Evolutionary conservation across 1,140 invertebrate species (phyloP).

Genomic region (Batillaria attramentaria): DNA sequence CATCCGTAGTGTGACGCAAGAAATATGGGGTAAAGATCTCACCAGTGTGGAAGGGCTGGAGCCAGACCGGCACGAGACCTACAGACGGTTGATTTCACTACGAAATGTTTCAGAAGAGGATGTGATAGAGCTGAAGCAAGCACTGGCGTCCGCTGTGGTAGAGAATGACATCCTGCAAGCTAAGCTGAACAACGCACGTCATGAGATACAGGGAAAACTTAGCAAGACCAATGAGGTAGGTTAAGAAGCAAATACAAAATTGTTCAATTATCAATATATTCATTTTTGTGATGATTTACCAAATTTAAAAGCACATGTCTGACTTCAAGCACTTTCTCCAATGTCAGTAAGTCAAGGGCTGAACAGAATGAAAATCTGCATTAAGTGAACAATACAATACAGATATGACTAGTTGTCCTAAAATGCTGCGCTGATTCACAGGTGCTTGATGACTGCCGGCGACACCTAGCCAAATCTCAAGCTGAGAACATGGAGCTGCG

Average conservation of each 20-base stretch:
- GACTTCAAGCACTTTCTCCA: too few species aligned
- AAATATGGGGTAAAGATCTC: slow-evolving; percentile 59
- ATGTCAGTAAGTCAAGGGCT: too few species aligned
- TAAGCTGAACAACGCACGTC: slow-evolving; percentile 60
- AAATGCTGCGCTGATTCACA: too few species aligned
- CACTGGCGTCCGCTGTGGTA: slow-evolving; percentile 58
- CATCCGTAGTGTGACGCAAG: slow-evolving; percentile 58
- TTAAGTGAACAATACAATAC: too few species aligned
- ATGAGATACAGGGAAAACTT: slow-evolving; percentile 62
- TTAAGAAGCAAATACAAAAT: too few species aligned
- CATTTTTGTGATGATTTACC: too few species aligned
- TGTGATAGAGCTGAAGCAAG: slow-evolving; percentile 63
- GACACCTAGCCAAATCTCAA: slow-evolving; percentile 59
- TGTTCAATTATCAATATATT: too few species aligned
- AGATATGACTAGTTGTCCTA: neutral
- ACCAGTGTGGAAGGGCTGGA: slow-evolving; percentile 47
- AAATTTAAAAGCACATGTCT: too few species aligned
- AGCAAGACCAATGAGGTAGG: slow-evolving; percentile 59
- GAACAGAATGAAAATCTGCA: too few species aligned
- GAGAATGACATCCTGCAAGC: slow-evolving; percentile 65
- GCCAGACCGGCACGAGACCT: slow-evolving; percentile 43
- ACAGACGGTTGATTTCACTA: slow-evolving; percentile 48
- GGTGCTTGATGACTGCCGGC: slow-evolving; percentile 59
- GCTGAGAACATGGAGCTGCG: slow-evolving; percentile 65
- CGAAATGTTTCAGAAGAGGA: slow-evolving; percentile 50